Evolutionary conservation across 2,888 invertebrate genomes (phyloP), one percentile per base, ranked within the genome.

Genomic region (Glyphotaelius pellucidus): DNA sequence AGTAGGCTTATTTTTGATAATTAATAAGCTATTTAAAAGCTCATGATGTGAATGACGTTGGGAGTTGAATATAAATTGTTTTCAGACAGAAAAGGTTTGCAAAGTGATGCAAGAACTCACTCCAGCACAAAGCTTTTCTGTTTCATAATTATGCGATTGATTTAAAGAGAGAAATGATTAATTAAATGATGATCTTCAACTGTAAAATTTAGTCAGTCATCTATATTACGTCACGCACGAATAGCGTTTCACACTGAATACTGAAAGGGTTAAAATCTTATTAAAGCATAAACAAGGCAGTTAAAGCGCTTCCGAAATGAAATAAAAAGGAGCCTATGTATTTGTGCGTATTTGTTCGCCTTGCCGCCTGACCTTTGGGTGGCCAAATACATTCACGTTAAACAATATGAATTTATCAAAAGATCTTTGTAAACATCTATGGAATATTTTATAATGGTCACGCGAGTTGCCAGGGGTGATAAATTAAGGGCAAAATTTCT

Each of bases 371-470:
- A 89, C 88, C 88, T 89, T 89, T 25, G 88, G 80, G 35, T 35
- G 79, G 79, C 88, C 88, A 80, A 89, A 89, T 38, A 32, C 88
- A 80, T 89, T 79, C 88, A 89, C 88, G 80, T 89, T 89, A 89
- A 89, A 89, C 88, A 89, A 89, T 89, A 89, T 35, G 80, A 89
- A 89, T 52, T 90, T 93, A 93, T 93, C 93, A 89, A 84, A 86
- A 92, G 91, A 93, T 93, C 93, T 92, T 81, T 85, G 93, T 93
- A 93, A 93, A 93, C 93, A 93, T 92, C 93, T 91, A 90, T 90
- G 90, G 90, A 93, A 92, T 93, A 92, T 92, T 89, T 92, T 90
- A 89, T 42, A 86, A 86, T 42, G 88, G 93, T 93, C 93, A 93
- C 93, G 93, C 93, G 93, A 93, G 84, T 52, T 67, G 67, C 52